phyloP scores from a whole-genome alignment of 92 coral and sea anemone species.

The Pocillopora grandis region DNA sequence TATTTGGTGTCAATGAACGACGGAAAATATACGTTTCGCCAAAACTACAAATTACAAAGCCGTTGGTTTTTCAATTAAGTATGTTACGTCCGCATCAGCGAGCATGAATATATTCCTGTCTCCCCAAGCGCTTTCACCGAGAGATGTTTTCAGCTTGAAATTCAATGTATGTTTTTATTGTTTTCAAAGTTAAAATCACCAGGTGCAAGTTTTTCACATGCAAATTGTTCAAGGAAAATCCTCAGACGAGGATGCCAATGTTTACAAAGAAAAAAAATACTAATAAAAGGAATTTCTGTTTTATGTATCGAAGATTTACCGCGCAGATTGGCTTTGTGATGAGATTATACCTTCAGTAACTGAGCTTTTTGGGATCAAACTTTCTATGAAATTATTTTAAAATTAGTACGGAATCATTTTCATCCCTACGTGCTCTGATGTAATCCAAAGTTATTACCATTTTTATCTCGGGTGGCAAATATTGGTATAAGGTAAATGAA shows the following conservation, averaged over 20 bases:
- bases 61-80: not conserved
- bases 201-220: constrained; percentile 58
- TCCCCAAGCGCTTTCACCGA: not conserved
- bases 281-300: constrained; percentile 1
- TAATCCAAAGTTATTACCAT: constrained; percentile 22
- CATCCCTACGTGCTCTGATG: constrained; percentile 9
- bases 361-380: not conserved
- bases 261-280: constrained; percentile 7
- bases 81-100: not conserved
- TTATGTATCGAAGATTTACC: not conserved
- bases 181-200: constrained; percentile 22
- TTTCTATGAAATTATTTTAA: not conserved
- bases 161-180: constrained; percentile 2
- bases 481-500: constrained; percentile 18
- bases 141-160: not conserved
- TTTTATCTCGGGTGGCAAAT: constrained; percentile 14
- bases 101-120: not conserved
- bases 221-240: constrained; percentile 35
- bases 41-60: not conserved
- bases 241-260: not conserved
- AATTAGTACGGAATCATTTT: not conserved
- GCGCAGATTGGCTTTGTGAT: not conserved
- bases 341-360: not conserved
- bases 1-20: not conserved
- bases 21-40: not conserved